Base-by-base conservation (phyloP, 2,113 vertebrate species). In the Protomyctophum bolini region DNA sequence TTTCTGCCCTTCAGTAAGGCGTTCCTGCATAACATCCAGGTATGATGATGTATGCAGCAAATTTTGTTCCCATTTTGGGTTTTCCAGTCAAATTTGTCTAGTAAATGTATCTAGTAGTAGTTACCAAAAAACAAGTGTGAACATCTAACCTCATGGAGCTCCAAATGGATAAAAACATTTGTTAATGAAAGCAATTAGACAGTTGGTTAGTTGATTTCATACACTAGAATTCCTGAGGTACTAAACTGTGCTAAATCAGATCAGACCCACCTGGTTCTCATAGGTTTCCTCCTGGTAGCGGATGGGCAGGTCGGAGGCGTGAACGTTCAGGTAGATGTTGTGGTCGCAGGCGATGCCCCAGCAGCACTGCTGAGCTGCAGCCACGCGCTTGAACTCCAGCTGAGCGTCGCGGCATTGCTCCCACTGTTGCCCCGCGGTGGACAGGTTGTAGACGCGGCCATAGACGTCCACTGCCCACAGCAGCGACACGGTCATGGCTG, bases 291-390 rank as follows among this genome's bases (percentile, higher is more conserved):
- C 98, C 62, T 95, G 94, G 89, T 92, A 93, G 47, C 97, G 94
- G 67, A 98, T 93, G 3, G 96, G 95, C 59, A 99, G 87, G 0
- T 98, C 97, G 0, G 94, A 95, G 1, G 95, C 93, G 2, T 95
- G 94, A 63, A 99, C 85, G 0, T 95, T 96, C 83, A 97, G 86
- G 67, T 99, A 97, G 29, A 99, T 92, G 62, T 92, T 93, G 68
- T 97, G 95, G 81, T 99, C 96, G 0, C 95, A 96, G 65, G 94
- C 97, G 10, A 99, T 95, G 75, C 95, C 96, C 98, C 97, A 99
- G 92, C 96, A 98, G 89, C 96, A 96, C 77, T 94, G 93, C 5
- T 90, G 91, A 77, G 92, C 89, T 0, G 96, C 95, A 0, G 96
- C 92, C 75, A 97, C 89, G 0, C 98, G 89, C 72, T 98, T 99